phyloP scores from a whole-genome alignment of 2,797 vertebrate genomes.

The Halcyon smyrnensis region DNA sequence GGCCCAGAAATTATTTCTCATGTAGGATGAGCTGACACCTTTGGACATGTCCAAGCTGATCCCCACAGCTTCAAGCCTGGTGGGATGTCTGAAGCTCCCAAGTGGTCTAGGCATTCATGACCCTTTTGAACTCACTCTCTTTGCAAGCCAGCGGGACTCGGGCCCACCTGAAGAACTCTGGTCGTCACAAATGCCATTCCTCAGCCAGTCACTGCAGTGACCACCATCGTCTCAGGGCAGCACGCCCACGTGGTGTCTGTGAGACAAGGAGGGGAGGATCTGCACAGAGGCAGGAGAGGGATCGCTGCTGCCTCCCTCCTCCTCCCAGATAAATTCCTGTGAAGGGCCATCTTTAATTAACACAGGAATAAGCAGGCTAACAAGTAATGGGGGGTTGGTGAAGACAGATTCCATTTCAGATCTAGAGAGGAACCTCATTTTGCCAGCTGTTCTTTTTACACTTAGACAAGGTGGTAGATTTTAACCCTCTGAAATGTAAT shows the following conservation, averaged over 20 bases:
- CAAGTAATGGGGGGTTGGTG: not conserved
- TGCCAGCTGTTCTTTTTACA: constrained; percentile 8
- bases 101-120: not conserved
- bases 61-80: not conserved
- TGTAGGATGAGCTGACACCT: not conserved
- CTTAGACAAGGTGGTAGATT: not conserved
- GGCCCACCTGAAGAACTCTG: not conserved
- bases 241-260: not conserved
- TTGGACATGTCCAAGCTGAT: not conserved
- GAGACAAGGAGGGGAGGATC: not conserved
- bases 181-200: not conserved
- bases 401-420: not conserved
- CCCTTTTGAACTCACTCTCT: not conserved
- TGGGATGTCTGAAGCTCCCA: not conserved
- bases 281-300: not conserved
- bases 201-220: not conserved
- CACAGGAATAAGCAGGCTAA: not conserved
- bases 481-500: not conserved
- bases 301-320: not conserved
- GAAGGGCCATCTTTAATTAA: not conserved
- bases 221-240: not conserved
- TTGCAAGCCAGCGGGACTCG: not conserved
- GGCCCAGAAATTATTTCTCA: constrained; percentile 24
- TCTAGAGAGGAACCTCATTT: not conserved
- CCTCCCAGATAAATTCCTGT: not conserved